Base-by-base conservation (phyloP, 2,113 vertebrate species). In the Castor canadensis region DNA sequence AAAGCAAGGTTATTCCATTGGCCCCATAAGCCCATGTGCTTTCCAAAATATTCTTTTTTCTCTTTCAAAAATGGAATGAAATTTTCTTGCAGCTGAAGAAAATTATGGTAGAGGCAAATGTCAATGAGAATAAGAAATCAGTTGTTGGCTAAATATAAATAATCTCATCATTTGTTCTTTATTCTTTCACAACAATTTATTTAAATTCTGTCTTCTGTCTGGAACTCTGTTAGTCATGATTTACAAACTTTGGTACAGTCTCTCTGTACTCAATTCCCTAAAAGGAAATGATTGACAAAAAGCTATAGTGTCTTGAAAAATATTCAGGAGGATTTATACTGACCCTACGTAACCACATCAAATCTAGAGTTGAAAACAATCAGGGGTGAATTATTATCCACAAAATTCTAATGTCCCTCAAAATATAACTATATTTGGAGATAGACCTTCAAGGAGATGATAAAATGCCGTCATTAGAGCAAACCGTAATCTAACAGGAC, bases 1-100 rank as follows among this genome's bases (percentile, higher is more conserved):
- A 83, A 77, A 89, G 5, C 17, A 76, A 56, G 5, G 40, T 2
- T 47, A 32, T 90, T 77, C 58, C 17, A 40, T 5, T 82, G 45
- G 6, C 3, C 28, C 45, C 3, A 45, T 60, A 58, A 76, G 10
- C 4, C 2, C 11, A 2, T 1, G 6, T 56, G 4, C 9, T 85
- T 93, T 87, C 52, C 4, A 58, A 84, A 84, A 30, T 0, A 4
- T 43, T 81, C 49, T 69, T 38, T 64, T 40, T 40, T 56, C 6
- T 80, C 45, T 69, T 71, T 49, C 26, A 38, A 38, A 30, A 56
- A 30, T 43, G n/a, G 17, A 62, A 40, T 43, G 38, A 67, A 83
- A 93, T 58, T n/a, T n/a, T n/a, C n/a, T 71, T 15, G 11, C 56
- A 69, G 28, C 52, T 47, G 28, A 85, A 89, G 52, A 13, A 79